phyloP scores from a whole-genome alignment of 2,113 vertebrate species.

The Hucho hucho region DNA sequence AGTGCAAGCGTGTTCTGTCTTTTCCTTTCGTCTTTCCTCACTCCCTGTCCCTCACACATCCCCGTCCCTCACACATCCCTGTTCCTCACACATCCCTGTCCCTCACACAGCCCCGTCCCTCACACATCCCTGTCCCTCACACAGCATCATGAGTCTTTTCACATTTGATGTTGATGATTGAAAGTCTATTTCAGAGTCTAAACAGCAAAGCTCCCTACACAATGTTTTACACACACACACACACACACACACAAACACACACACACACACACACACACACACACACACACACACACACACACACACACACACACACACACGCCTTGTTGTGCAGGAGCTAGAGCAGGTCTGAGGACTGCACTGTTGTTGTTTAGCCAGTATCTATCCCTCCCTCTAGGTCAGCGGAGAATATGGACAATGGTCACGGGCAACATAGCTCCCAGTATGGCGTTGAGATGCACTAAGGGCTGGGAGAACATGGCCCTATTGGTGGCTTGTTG shows the following conservation, averaged over 20 bases:
- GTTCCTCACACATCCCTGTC: too few relatives aligned
- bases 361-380: slow-evolving; percentile 50
- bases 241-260: slow-evolving; percentile 44
- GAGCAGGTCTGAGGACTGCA: slow-evolving; percentile 68
- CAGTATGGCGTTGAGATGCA: slow-evolving; percentile 66
- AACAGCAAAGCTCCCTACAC: slow-evolving; percentile 65
- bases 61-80: too few relatives aligned
- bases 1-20: slow-evolving; percentile 68
- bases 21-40: slow-evolving; percentile 33
- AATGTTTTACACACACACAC: slow-evolving; percentile 58
- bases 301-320: slow-evolving; percentile 49
- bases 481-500: slow-evolving; percentile 84
- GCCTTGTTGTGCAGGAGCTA: slow-evolving; percentile 72
- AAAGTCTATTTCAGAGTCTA: slow-evolving; percentile 60
- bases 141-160: slow-evolving; percentile 49
- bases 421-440: slow-evolving; percentile 73
- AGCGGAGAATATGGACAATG: slow-evolving; percentile 80
- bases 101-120: too few relatives aligned
- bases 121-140: not conserved
- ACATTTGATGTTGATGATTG: slow-evolving; percentile 51
- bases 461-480: slow-evolving; percentile 56
- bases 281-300: slow-evolving; percentile 36
- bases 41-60: slow-evolving; percentile 1
- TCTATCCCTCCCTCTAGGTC: slow-evolving; percentile 78
- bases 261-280: slow-evolving; percentile 34